phyloP scores from a whole-genome alignment of 2,888 invertebrate genomes.

The Rhaphigaster nebulosa region DNA sequence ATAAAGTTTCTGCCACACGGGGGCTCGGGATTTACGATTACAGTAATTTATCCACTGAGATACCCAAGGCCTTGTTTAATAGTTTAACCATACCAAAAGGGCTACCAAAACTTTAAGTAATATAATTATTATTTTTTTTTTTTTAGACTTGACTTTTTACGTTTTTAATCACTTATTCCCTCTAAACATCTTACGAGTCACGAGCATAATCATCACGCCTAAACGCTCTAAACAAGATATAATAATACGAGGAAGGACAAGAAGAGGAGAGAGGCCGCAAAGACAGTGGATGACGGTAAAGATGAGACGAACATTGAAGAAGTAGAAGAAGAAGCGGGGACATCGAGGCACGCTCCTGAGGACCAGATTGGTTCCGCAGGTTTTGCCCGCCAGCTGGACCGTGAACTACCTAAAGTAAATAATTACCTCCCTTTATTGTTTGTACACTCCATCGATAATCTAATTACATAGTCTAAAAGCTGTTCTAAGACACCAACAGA shows the following conservation, averaged over 20 bases:
- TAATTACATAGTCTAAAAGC: slow-evolving; percentile 53
- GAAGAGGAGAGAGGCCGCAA: slow-evolving; percentile 37
- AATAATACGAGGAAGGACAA: neutral
- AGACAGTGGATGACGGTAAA: slow-evolving; percentile 50
- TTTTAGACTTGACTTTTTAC: neutral
- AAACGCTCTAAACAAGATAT: slow-evolving; percentile 35
- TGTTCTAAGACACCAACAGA: neutral
- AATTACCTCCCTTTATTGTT: slow-evolving; percentile 53
- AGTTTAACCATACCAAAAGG: too few species aligned
- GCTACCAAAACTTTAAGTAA: too few species aligned
- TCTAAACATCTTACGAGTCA: neutral
- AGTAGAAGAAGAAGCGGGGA: slow-evolving; percentile 42
- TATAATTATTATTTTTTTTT: neutral
- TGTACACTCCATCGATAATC: slow-evolving; percentile 51
- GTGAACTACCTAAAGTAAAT: slow-evolving; percentile 57
- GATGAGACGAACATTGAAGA: slow-evolving; percentile 18
- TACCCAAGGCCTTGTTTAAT: too few species aligned
- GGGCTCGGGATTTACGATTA: too few species aligned
- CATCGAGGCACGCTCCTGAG: slow-evolving; percentile 54
- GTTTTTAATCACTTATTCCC: neutral
- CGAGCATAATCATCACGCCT: neutral
- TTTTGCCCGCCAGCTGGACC: slow-evolving; percentile 48
- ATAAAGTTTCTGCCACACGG: too few species aligned
- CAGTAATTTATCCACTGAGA: too few species aligned
- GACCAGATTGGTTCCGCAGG: slow-evolving; percentile 52